Conservation (phyloP, 1,140 invertebrate species). For the Rhizoglyphus robini region DNA sequence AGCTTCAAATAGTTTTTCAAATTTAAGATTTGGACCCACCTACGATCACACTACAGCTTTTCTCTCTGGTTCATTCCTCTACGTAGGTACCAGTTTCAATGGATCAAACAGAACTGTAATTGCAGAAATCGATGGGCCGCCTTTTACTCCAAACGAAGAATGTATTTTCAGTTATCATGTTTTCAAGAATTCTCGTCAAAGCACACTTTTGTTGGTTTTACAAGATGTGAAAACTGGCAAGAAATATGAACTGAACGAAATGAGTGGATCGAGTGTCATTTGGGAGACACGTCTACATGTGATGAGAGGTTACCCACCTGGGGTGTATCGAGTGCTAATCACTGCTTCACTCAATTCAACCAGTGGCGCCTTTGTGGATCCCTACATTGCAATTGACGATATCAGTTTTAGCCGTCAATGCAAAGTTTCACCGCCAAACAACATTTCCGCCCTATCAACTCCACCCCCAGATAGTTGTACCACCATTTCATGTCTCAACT, state of each 20-base stretch:
- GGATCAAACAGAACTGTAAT: not conserved
- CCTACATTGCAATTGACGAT: slow-evolving; percentile 24
- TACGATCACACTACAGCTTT: slow-evolving; percentile 24
- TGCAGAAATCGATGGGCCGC: slow-evolving; percentile 1
- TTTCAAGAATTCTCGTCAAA: not conserved
- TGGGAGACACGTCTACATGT: not conserved
- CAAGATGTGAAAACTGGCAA: not conserved
- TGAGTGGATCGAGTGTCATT: not conserved
- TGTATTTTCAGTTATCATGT: not conserved
- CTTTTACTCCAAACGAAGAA: not conserved
- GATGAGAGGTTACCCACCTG: not conserved
- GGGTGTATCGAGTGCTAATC: not conserved
- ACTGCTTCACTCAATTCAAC: not conserved
- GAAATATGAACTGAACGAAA: not conserved
- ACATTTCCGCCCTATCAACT: no score
- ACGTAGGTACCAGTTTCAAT: no score
- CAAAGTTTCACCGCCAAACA: no score
- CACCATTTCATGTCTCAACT: not conserved
- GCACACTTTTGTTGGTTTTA: not conserved
- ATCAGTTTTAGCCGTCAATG: slow-evolving; percentile 15
- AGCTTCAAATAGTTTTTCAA: not conserved
- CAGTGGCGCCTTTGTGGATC: not conserved
- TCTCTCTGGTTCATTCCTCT: no score
- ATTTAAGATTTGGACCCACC: slow-evolving; percentile 21
- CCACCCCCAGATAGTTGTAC: no score